Evolutionary conservation across 2,113 vertebrate genomes (phyloP), one percentile per base, ranked within the genome.

Genomic region (Pseudopipra pipra): DNA sequence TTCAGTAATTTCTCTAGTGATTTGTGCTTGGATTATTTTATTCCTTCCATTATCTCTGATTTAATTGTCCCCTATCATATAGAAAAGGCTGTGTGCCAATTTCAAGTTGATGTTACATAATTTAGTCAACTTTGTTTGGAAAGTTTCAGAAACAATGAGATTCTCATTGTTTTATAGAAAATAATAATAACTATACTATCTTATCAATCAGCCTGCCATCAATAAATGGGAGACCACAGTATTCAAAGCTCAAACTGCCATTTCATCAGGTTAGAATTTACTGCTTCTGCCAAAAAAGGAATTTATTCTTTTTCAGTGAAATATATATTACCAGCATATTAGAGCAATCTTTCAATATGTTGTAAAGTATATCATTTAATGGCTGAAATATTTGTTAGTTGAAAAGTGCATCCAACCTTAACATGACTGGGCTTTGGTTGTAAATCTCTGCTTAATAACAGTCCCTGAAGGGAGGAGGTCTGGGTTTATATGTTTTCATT

Each of bases 1-100:
- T 97, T 95, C 95, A 55, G 78, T 98, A 98, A 98, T 98, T 98
- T 98, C 97, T 97, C 97, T 96, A 94, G 97, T 97, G 98, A 96
- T 96, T 97, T 97, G 61, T 95, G 91, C 72, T 95, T 96, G 75
- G 83, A 95, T 97, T 96, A 94, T 91, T 75, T 90, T 94, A 97
- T 96, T 95, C 82, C 95, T 97, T 95, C 83, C 75, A 94, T 97
- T 98, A 96, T 97, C 85, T 95, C 92, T 70, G 86, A 87, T 96
- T 94, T 89, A 96, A 95, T 97, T 97, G 93, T 91, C 63, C 88
- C 96, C 71, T 95, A 90, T 90, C 89, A 93, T 86, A 96, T 68
- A 70, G 84, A 90, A 96, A 62, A 94, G 68, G 33, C 74, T 95
- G 78, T 35, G 66, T 96, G 94, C 84, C 78, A 93, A 43, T 87